Base-by-base conservation (phyloP, 2,113 vertebrate genomes). In the Arvicanthis niloticus region DNA sequence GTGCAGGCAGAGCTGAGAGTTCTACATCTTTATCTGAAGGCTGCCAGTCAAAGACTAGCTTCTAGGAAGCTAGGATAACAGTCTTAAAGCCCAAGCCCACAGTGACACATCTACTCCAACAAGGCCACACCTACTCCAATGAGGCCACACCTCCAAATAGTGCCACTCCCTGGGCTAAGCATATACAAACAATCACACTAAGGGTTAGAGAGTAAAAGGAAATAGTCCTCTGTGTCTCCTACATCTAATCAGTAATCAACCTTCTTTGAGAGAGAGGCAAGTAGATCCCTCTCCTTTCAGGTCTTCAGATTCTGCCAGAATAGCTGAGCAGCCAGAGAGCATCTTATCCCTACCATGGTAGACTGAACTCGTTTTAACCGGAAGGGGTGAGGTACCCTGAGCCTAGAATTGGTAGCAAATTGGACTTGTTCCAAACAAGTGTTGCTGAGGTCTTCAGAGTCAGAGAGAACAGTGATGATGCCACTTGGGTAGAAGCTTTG, bases 281-380 rank as follows among this genome's bases (percentile, higher is more conserved):
- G n/a, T 1, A 77, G 40, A 91, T 91, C 19, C 77, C 70, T 96
- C 53, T 88, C 89, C 51, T 87, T 80, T 78, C n/a, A n/a, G 26
- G 19, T 40, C 26, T 78, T 70, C 82, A 93, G 17, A 91, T 80
- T 53, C 91, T 24, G 70, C 21, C 48, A 76, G 51, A 60, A 48
- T 5, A 81, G 42, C 0, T 31, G 65, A 75, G 51, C 48, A 81
- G 67, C n/a, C 65, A 78, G 21, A 58, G n/a, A 72, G 22, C 19
- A 37, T 34, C 70, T 53, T 10, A n/a, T 17, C 29, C 7, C 26
- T 19, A 1, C 24, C 62, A 22, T 67, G 60, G 13, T 7, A 40
- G 51, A 31, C 67, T 70, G 42, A 82, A 91, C 90, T 31, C n/a
- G 60, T 72, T 53, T 56, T 82, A 67, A 48, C 13, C 48, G 91